A percentile compares a stretch with the other conserved stretches of the same genome.
phyloP scores from a whole-genome alignment of 2,113 vertebrate genomes.

The Myrmophylax atrothorax region DNA sequence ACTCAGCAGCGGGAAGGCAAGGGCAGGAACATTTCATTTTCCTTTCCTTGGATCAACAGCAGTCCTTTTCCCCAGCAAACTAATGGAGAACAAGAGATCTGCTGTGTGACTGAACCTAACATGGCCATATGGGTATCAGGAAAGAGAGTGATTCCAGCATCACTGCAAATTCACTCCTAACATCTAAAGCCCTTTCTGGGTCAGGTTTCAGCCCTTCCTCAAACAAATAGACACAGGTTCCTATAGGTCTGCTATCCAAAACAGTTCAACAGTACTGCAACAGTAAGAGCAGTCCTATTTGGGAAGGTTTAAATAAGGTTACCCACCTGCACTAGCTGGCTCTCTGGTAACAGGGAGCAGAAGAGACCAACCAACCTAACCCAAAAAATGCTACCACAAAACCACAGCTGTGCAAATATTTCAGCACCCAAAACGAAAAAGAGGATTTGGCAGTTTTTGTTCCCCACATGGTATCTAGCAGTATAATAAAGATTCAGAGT shows the following conservation, averaged over 20 bases:
- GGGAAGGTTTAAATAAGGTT: neutral
- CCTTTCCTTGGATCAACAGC: neutral
- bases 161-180: neutral
- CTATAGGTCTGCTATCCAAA: neutral
- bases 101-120: neutral
- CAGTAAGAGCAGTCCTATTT: neutral
- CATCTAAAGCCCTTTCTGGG: neutral
- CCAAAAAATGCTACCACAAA: neutral
- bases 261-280: neutral
- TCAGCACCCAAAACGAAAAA: neutral
- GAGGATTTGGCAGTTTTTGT: neutral
- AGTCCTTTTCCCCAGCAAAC: neutral
- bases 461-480: neutral
- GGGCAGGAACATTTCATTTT: neutral
- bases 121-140: fast-evolving
- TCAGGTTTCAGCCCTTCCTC: neutral
- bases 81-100: neutral
- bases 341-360: neutral
- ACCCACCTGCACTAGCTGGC: neutral
- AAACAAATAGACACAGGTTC: neutral
- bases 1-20: neutral
- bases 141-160: neutral
- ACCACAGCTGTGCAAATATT: neutral
- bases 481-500: neutral
- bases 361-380: neutral